Base-by-base conservation (phyloP, 1,140 invertebrate species). In the Aphelinus certus region DNA sequence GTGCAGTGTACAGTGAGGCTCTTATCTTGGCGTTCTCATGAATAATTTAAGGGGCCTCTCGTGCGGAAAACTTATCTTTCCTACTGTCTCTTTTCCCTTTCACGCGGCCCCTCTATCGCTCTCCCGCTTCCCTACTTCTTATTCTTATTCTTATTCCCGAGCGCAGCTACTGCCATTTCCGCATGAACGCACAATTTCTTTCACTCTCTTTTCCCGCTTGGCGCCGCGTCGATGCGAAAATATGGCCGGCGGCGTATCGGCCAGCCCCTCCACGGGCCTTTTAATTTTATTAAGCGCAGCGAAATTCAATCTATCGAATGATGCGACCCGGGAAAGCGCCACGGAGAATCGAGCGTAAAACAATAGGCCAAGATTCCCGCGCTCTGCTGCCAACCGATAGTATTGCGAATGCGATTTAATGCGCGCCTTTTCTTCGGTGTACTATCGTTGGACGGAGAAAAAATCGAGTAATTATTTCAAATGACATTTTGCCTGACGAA, bases 11-110 rank as follows among this genome's bases (percentile, higher is more conserved):
- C 48, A 46, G 43, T 63, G 7, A 5, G 26, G 26, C 48, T 65
- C 63, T 26, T 42, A 65, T 65, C 43, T 26, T 26, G 26, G 76
- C 76, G 67, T 79, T 79, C 78, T 76, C 79, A 82, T 82, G 80
- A 82, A 82, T 82, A 82, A 81, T 82, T 82, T 81, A 81, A 76
- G 77, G 71, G 77, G 67, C 74, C 74, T 77, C 77, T 10, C 43
- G 76, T 65, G 77, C 71, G 79, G 80, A 80, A 82, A 83, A 82
- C 45, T 53, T 74, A 55, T 72, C 61, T 55, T 56, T 72, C 70
- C 77, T 77, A 26, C 7, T 76, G 64, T 77, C 57, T 73, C 56
- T 78, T 71, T 48, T 62, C 63, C 10, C 47, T 65, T 57, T 65
- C 62, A 46, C 26, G 2, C 45, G 4, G n/a, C 26, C 10, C 26